Percentiles rank a stretch among this genome's conserved stretches.
Evolutionary conservation across 2,113 vertebrate species (phyloP).

Genomic region (Marcusenius ussheri): DNA sequence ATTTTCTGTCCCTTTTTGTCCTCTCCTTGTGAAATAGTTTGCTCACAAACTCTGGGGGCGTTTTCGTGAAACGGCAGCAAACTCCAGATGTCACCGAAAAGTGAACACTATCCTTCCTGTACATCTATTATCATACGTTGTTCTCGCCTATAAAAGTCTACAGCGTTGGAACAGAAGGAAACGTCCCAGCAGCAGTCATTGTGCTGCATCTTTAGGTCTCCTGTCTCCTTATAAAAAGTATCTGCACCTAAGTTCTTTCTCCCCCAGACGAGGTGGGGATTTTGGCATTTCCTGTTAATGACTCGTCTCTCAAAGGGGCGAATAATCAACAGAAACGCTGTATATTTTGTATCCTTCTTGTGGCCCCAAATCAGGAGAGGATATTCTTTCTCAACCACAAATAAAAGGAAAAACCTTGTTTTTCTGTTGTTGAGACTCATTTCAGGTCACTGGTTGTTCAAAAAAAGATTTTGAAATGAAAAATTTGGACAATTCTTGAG

Average conservation of each 20-base stretch:
- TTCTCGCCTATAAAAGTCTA: neutral
- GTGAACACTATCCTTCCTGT: neutral
- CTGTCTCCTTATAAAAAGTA: neutral
- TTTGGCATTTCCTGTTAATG: neutral
- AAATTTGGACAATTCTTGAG: constrained; percentile 40
- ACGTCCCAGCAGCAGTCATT: neutral
- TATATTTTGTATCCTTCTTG: neutral
- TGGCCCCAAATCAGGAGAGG: neutral
- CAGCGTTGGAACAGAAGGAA: neutral
- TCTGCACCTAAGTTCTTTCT: neutral
- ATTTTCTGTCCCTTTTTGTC: constrained; percentile 14
- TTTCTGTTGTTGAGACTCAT: neutral
- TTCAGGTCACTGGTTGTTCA: neutral
- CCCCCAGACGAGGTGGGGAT: neutral
- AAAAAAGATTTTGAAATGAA: constrained; percentile 23
- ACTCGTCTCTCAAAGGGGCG: neutral
- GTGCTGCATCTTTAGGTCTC: neutral
- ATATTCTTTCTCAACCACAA: neutral
- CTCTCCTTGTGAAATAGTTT: neutral
- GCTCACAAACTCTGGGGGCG: constrained; percentile 41
- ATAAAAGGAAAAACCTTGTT: neutral
- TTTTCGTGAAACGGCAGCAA: constrained; percentile 27
- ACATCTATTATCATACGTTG: neutral
- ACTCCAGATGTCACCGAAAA: constrained; percentile 10
- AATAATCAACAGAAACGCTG: neutral